A percentile compares a stretch with the other conserved stretches of the same genome.
Conservation (phyloP, 2,113 vertebrate species). For the Ammospiza caudacuta region DNA sequence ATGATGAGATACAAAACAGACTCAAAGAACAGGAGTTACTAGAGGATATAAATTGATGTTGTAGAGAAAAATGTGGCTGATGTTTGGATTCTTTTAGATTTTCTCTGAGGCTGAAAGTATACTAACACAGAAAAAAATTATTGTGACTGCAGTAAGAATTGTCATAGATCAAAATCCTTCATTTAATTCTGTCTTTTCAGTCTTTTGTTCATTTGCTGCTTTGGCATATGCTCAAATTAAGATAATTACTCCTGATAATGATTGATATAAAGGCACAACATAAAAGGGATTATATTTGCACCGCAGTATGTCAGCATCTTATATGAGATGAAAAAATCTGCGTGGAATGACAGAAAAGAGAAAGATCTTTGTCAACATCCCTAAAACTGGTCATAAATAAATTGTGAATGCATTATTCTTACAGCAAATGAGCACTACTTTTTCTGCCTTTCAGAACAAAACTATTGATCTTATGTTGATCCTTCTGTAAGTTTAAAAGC, state of each 20-base stretch:
- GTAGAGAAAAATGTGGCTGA: not conserved
- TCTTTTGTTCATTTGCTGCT: not conserved
- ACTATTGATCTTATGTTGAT: not conserved
- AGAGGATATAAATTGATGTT: not conserved
- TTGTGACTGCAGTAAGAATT: not conserved
- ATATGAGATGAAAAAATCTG: not conserved
- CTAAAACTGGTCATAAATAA: not conserved
- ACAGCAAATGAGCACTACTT: not conserved
- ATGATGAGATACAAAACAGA: conserved; percentile 10
- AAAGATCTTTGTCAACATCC: not conserved
- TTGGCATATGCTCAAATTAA: not conserved
- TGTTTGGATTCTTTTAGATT: conserved; percentile 4
- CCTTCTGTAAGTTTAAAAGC: not conserved
- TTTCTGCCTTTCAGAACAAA: not conserved
- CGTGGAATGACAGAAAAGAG: not conserved
- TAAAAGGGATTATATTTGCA: not conserved
- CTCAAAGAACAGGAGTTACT: not conserved
- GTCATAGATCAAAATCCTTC: not conserved
- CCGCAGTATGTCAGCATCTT: not conserved
- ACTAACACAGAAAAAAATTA: not conserved
- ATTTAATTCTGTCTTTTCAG: not conserved
- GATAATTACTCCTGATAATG: not conserved
- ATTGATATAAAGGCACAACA: not conserved
- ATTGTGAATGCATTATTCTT: not conserved
- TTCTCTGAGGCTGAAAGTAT: conserved; percentile 2